Conservation (phyloP, 2,797 vertebrate genomes). For the Sebastes minor region DNA sequence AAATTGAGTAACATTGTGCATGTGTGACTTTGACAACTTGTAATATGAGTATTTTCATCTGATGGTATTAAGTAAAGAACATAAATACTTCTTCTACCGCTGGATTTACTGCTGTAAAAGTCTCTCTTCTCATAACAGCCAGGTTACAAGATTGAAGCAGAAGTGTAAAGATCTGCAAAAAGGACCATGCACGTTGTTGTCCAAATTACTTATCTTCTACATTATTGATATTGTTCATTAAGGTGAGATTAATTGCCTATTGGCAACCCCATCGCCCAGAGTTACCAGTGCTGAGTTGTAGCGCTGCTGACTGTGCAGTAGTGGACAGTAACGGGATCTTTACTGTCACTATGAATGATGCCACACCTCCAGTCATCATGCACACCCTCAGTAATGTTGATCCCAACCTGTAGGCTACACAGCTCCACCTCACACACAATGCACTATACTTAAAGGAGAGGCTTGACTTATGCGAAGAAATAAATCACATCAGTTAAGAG, state of each 20-base stretch:
- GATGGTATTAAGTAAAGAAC: neutral
- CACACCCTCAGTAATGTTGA: slow-evolving; percentile 9
- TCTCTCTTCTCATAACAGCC: neutral
- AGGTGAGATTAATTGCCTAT: slow-evolving; percentile 60
- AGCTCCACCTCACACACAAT: neutral
- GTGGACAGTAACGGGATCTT: slow-evolving; percentile 27
- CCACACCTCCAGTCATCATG: slow-evolving; percentile 29
- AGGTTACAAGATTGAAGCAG: slow-evolving; percentile 1
- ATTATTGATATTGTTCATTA: slow-evolving; percentile 72
- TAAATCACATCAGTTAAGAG: neutral
- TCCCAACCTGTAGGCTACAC: slow-evolving; percentile 5
- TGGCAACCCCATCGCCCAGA: slow-evolving; percentile 46
- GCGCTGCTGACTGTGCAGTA: slow-evolving; percentile 62
- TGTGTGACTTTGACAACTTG: neutral
- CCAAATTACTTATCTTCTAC: slow-evolving; percentile 37
- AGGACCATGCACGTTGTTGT: slow-evolving; percentile 19
- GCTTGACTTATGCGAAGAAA: neutral
- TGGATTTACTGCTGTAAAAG: neutral
- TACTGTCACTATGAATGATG: slow-evolving; percentile 59
- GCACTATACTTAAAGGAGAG: neutral
- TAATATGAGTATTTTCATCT: neutral
- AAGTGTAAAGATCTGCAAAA: slow-evolving; percentile 10
- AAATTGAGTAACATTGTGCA: neutral
- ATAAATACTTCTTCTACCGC: neutral
- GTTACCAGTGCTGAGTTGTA: slow-evolving; percentile 37